These are phyloP conservation scores for Penaeus vannamei DNA, from an alignment of 1,140 invertebrate species.

Conservation along the genomic window DNA sequence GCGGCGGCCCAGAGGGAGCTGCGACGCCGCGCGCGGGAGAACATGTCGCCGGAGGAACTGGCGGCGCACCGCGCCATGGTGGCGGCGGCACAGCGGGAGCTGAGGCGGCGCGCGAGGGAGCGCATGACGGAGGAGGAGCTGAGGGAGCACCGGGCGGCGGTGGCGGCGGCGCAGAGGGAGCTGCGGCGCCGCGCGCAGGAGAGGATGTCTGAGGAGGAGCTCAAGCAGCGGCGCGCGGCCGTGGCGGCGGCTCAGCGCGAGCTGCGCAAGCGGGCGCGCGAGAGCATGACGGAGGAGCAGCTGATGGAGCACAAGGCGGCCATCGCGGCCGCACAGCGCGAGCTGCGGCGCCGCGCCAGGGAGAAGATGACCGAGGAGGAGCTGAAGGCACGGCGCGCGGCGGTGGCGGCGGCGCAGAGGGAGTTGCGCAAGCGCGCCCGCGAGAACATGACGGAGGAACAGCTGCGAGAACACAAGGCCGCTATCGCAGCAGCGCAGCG, in stretches of 20 bases:
- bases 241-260: neutral
- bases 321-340: slow-evolving; percentile 1
- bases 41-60: slow-evolving; percentile 12
- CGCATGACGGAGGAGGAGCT: slow-evolving; percentile 6
- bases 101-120: neutral
- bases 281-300: slow-evolving; percentile 21
- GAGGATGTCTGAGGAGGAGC: slow-evolving; percentile 8
- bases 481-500: no score
- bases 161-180: slow-evolving; percentile 8
- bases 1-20: slow-evolving; percentile 3
- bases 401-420: slow-evolving; percentile 13
- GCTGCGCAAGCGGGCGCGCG: neutral
- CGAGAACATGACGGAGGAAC: no score
- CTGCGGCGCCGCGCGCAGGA: slow-evolving; percentile 1
- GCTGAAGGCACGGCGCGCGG: neutral
- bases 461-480: no score
- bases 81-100: neutral
- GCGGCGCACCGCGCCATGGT: neutral
- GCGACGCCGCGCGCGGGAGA: neutral
- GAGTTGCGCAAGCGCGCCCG: neutral
- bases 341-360: neutral
- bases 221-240: neutral
- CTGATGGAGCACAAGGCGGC: neutral
- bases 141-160: neutral
- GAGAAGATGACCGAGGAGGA: slow-evolving; percentile 26